These are phyloP conservation scores for Tenualosa thibaudeaui DNA, from an alignment of 2,797 vertebrate species.

Conservation along the genomic window DNA sequence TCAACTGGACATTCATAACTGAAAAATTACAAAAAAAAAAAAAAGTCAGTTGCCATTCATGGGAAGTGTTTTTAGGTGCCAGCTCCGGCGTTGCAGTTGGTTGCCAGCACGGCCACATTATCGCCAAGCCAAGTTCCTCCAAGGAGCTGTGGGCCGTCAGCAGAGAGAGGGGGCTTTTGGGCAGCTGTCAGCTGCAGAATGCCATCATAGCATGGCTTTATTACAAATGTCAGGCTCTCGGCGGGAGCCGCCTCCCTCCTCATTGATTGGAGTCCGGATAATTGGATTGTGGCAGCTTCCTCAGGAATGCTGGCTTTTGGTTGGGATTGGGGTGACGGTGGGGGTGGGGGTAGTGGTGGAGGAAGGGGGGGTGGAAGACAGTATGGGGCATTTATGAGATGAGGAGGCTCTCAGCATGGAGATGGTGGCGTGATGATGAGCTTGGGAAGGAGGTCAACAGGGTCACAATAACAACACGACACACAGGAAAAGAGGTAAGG, in stretches of 20 bases:
- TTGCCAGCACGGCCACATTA: conserved; percentile 44
- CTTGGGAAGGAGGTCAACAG: not conserved
- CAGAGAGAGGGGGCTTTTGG: conserved; percentile 55
- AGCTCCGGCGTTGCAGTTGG: conserved; percentile 49
- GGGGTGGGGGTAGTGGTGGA: conserved; percentile 19
- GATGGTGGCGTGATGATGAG: conserved; percentile 39
- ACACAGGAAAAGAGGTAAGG: not conserved
- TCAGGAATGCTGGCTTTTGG: conserved; percentile 49
- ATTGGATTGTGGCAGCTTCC: conserved; percentile 67
- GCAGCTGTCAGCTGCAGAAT: conserved; percentile 73
- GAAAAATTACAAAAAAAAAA: conserved; percentile 21
- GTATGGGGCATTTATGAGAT: conserved; percentile 45
- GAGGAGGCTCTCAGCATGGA: conserved; percentile 37
- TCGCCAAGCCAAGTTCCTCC: conserved; percentile 51
- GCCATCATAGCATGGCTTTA: conserved; percentile 61
- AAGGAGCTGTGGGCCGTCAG: conserved; percentile 47
- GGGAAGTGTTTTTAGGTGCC: conserved; percentile 48
- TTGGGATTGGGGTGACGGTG: conserved; percentile 40
- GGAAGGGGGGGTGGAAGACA: not conserved
- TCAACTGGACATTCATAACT: conserved; percentile 38
- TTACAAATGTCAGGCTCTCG: conserved; percentile 65
- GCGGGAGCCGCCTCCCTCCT: conserved; percentile 56
- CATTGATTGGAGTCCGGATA: conserved; percentile 63
- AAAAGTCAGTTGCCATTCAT: conserved; percentile 52
- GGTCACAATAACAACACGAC: not conserved